These are phyloP conservation scores for Macrotrachela quadricornifera DNA, from an alignment of 1,140 invertebrate species.

Conservation along the genomic window DNA sequence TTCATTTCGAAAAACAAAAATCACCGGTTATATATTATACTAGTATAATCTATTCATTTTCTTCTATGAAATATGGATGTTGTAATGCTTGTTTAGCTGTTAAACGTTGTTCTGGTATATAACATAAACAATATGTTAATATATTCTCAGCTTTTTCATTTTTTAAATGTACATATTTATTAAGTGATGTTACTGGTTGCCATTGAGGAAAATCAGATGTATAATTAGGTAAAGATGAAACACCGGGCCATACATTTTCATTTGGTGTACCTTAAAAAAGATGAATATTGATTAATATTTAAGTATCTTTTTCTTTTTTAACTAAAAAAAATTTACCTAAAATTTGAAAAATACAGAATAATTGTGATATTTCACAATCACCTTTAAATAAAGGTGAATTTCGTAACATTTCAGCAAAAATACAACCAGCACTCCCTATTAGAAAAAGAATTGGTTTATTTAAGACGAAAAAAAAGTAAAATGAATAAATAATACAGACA, in stretches of 20 bases:
- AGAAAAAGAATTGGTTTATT: no score
- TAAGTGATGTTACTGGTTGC: no score
- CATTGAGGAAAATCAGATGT: slow-evolving; percentile 26
- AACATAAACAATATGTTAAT: not conserved
- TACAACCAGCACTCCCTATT: no score
- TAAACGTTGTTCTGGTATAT: slow-evolving; percentile 5
- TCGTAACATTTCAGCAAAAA: no score
- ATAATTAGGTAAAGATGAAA: slow-evolving; percentile 27
- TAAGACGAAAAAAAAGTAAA: no score
- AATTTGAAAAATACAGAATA: slow-evolving; percentile 58
- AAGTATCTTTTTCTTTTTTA: no score
- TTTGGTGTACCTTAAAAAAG: slow-evolving; percentile 20
- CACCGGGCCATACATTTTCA: slow-evolving; percentile 27
- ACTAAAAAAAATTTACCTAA: slow-evolving; percentile 13
- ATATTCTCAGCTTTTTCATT: not conserved
- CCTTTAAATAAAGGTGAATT: slow-evolving; percentile 21
- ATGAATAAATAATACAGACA: slow-evolving; percentile 33
- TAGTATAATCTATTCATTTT: no score
- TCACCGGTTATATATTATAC: no score
- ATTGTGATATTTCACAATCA: slow-evolving; percentile 46
- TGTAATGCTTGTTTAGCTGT: slow-evolving; percentile 1
- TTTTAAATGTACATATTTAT: no score
- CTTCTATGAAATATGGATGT: no score
- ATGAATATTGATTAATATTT: no score
- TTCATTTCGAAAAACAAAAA: no score